Conservation (phyloP, 2,113 vertebrate genomes). For the Callopanchax toddi region DNA sequence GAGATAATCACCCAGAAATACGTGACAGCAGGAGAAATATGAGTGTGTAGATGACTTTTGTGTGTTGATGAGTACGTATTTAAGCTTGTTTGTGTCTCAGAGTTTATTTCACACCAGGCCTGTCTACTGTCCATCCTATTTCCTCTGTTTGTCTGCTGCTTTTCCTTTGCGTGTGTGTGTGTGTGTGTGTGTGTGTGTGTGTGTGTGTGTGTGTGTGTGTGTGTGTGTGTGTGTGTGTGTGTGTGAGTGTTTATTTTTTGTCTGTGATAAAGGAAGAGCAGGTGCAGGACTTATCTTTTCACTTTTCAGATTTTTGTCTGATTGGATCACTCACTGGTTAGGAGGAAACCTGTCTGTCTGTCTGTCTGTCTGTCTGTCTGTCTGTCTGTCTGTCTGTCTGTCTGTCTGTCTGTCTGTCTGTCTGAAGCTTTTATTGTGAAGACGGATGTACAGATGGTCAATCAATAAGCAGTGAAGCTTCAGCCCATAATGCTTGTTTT, state of each 20-base stretch:
- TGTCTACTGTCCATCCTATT: slow-evolving; percentile 60
- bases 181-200: slow-evolving; percentile 12
- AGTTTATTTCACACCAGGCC: slow-evolving; percentile 38
- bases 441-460: slow-evolving; percentile 37
- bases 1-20: slow-evolving; percentile 42
- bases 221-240: neutral
- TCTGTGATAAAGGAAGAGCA: slow-evolving; percentile 15
- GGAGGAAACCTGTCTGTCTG: slow-evolving; percentile 53
- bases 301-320: slow-evolving; percentile 50
- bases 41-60: slow-evolving; percentile 23
- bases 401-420: slow-evolving; percentile 33
- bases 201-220: slow-evolving; percentile 3
- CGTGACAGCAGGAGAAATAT: slow-evolving; percentile 26
- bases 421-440: slow-evolving; percentile 25
- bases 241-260: too few species aligned
- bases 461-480: slow-evolving; percentile 52
- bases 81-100: slow-evolving; percentile 49
- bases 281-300: slow-evolving; percentile 49
- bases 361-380: slow-evolving; percentile 32
- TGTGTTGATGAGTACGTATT: neutral
- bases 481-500: slow-evolving; percentile 6
- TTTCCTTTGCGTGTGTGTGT: slow-evolving; percentile 41
- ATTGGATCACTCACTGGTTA: slow-evolving; percentile 40
- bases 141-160: slow-evolving; percentile 53
- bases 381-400: slow-evolving; percentile 30